Evolutionary conservation across 2,113 vertebrate species (phyloP).

Genomic region (Xerus inauris): DNA sequence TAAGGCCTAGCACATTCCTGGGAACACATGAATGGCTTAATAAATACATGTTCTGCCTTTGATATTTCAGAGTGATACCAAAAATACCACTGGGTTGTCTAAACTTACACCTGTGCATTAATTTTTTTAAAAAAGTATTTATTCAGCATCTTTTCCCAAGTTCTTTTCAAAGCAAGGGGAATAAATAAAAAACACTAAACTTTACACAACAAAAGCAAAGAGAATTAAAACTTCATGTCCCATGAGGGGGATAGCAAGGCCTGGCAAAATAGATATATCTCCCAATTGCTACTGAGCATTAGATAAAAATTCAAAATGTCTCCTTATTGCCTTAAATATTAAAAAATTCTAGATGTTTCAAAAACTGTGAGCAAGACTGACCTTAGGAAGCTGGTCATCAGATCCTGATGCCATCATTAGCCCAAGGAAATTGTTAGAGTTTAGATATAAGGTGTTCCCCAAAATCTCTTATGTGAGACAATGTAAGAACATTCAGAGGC

Average conservation of each 20-base stretch:
- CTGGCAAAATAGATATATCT: background rate
- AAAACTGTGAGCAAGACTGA: background rate
- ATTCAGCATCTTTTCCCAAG: constrained; percentile 44
- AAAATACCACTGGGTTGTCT: constrained; percentile 40
- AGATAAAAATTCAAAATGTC: background rate
- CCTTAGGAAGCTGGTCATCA: background rate
- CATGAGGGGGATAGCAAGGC: background rate
- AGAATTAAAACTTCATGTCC: background rate
- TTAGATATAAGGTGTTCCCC: too few relatives aligned
- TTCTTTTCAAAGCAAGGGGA: background rate
- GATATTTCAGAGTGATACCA: constrained; percentile 52
- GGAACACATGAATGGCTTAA: background rate
- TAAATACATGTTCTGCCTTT: constrained; percentile 56
- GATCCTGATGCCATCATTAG: background rate
- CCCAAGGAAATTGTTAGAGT: background rate
- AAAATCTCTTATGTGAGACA: too few relatives aligned
- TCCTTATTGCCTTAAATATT: background rate
- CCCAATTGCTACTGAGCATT: background rate
- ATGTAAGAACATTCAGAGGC: too few relatives aligned
- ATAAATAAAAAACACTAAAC: constrained; percentile 31
- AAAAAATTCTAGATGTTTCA: background rate
- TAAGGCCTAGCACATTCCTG: background rate
- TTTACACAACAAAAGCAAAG: background rate
- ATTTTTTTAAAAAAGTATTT: constrained; percentile 41
- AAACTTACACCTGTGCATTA: constrained; percentile 23